Percentiles rank a stretch among this genome's conserved stretches.
Evolutionary conservation across 2,888 invertebrate species (phyloP).

Genomic region (Chrysodeixis includens): DNA sequence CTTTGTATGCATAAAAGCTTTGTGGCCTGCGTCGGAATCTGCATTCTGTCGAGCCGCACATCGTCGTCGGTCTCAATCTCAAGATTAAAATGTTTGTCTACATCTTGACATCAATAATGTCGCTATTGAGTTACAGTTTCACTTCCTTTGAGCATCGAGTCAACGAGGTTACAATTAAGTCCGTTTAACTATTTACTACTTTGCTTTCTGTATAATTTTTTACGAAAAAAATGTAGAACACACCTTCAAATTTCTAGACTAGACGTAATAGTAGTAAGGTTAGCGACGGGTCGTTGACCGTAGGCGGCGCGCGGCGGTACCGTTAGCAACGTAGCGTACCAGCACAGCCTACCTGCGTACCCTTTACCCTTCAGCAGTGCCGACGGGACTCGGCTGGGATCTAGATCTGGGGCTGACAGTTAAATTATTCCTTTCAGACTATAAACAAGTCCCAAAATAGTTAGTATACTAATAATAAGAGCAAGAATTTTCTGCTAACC

Average conservation of each 20-base stretch:
- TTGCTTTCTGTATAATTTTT: slow-evolving; percentile 12
- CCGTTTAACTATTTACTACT: not conserved
- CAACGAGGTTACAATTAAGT: slow-evolving; percentile 17
- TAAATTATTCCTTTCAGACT: slow-evolving; percentile 18
- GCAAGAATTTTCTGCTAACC: not conserved
- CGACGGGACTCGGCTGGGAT: slow-evolving; percentile 25
- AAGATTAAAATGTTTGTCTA: slow-evolving; percentile 53
- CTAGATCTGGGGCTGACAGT: slow-evolving; percentile 31
- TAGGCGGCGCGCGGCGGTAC: slow-evolving; percentile 75
- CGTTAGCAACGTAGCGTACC: slow-evolving; percentile 76
- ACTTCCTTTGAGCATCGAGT: slow-evolving; percentile 27
- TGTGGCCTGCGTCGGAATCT: slow-evolving; percentile 58
- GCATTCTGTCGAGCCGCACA: slow-evolving; percentile 59
- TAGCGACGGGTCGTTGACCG: slow-evolving; percentile 82
- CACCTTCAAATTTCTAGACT: slow-evolving; percentile 83
- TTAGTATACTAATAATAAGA: not conserved
- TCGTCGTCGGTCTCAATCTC: slow-evolving; percentile 48
- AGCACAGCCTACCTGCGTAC: slow-evolving; percentile 68
- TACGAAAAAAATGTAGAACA: slow-evolving; percentile 73
- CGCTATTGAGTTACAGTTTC: slow-evolving; percentile 34
- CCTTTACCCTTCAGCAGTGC: slow-evolving; percentile 64
- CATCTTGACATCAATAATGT: slow-evolving; percentile 39
- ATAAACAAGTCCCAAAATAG: not conserved
- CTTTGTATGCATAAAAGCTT: slow-evolving; percentile 73
- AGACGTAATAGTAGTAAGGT: slow-evolving; percentile 78